phyloP scores from a whole-genome alignment of 1,140 invertebrate species.

The Camponotus vicinus region DNA sequence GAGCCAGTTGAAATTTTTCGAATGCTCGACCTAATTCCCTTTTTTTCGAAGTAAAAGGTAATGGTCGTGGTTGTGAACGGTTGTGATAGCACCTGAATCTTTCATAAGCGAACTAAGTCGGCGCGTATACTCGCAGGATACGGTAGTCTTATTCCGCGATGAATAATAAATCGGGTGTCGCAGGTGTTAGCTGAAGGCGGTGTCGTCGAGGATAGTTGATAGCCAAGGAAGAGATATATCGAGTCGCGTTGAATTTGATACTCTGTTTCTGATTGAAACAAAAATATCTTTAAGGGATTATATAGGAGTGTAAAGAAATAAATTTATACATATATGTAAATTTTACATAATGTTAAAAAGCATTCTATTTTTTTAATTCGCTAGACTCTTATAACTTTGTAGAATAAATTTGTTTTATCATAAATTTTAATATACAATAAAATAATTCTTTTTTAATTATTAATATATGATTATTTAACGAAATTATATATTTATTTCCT shows the following conservation, averaged over 20 bases:
- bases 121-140: neutral
- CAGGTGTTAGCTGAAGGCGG: slow-evolving; percentile 15
- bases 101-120: neutral
- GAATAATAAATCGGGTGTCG: slow-evolving; percentile 35
- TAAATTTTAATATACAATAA: neutral
- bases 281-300: neutral
- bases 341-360: no score
- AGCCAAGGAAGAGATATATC: slow-evolving; percentile 7
- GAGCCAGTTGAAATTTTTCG: slow-evolving; percentile 2
- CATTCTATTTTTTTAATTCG: no score
- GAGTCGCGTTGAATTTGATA: neutral
- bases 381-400: no score
- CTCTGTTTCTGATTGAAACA: neutral
- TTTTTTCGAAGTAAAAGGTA: neutral
- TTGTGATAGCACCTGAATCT: slow-evolving; percentile 1
- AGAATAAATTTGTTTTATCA: neutral
- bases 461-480: neutral
- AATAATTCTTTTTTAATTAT: neutral
- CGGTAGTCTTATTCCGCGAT: slow-evolving; percentile 5
- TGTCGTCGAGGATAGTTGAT: slow-evolving; percentile 7
- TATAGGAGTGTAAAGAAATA: no score
- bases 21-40: slow-evolving; percentile 9
- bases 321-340: no score
- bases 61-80: neutral
- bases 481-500: neutral